Evolutionary conservation across 2,113 vertebrate genomes (phyloP), one percentile per base, ranked within the genome.

Genomic region (Gasterosteus aculeatus): DNA sequence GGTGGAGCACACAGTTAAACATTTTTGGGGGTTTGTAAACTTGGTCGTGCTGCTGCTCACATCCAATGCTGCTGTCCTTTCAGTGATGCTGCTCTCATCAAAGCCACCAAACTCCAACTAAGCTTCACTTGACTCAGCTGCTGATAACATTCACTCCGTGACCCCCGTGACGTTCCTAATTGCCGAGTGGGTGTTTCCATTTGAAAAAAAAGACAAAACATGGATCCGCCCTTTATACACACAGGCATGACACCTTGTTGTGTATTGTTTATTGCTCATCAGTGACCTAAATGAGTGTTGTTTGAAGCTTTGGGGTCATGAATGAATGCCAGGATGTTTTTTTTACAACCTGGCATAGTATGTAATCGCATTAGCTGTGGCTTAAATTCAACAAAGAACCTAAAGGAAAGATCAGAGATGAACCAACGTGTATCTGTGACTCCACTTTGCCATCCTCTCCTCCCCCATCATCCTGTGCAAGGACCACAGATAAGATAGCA

Each of bases 401-500:
- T 68, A 42, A 79, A 80, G 33, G 80, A 59, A 72, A 72, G 53
- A 67, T 85, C 75, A 78, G 74, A 73, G 64, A 77, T 72, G 67
- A 82, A 39, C 62, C 33, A 31, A 56, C 66, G 22, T 58, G 66
- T 57, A 42, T 79, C 67, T 71, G 46, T 38, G 69, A 72, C 78
- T 35, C 63, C 61, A 16, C 39, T 44, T 19, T 61, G 58, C 57
- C 78, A 62, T 59, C 59, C 31, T 81, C 54, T 86, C 78, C 51
- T 29, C 77, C 58, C 69, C 62, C 68, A 29, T 74, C 83, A 80
- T 81, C 72, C 76, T 64, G 84, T 63, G 74, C 80, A 47, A 54
- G 68, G 70, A 65, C 29, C 63, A 63, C 77, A 89, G 85, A 90
- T 75, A 54, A 80, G 80, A 87, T 82, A 49, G 53, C 81, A 82